A percentile compares a stretch with the other conserved stretches of the same genome.
These are phyloP conservation scores for Avahi laniger DNA, from an alignment of 2,797 vertebrate species.

Conservation along the genomic window DNA sequence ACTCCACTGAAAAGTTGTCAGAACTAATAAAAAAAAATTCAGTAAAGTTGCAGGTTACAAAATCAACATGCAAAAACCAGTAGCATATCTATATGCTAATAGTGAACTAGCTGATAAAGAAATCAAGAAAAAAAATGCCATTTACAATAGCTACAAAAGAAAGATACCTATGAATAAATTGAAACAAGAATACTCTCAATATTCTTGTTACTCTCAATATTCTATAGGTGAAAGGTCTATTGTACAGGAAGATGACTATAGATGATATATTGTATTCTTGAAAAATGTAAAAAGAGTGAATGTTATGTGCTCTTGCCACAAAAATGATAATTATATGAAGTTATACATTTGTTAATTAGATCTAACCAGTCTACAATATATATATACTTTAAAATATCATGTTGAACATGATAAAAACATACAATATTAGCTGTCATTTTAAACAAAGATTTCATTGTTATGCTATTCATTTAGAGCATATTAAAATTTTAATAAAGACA, in stretches of 20 bases:
- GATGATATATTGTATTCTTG: background rate
- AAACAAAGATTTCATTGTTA: background rate
- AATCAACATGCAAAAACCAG: no score
- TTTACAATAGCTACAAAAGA: no score
- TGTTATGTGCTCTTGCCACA: background rate
- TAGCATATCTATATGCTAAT: no score
- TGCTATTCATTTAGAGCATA: conserved; percentile 18
- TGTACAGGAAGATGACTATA: background rate
- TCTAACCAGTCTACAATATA: background rate
- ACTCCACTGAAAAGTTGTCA: background rate
- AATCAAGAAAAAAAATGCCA: no score
- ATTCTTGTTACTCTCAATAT: no score
- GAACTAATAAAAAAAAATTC: no score
- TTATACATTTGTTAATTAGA: background rate
- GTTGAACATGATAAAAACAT: background rate
- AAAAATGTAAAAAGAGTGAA: background rate
- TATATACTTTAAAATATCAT: background rate
- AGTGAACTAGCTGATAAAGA: no score
- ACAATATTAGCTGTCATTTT: background rate
- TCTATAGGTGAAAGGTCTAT: background rate
- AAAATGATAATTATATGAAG: background rate
- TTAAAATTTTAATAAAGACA: conserved; percentile 35
- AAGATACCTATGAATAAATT: no score
- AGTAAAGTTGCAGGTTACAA: no score
- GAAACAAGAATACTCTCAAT: no score